Evolutionary conservation across 1,140 invertebrate species (phyloP).

Genomic region (Pseudomyrmex cubaensis): DNA sequence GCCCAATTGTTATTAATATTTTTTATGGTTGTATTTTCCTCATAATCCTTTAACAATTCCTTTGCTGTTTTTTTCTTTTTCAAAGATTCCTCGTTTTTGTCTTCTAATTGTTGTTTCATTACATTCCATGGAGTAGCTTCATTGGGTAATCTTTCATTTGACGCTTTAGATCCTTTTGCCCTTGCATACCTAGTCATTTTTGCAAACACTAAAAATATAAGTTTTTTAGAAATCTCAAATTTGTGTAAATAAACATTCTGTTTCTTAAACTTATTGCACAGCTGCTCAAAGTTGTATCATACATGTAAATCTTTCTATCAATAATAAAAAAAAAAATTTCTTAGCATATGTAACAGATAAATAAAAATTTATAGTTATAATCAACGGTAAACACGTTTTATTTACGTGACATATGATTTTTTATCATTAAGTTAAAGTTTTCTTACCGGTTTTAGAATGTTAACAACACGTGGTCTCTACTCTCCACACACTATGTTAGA

Average conservation of each 20-base stretch:
- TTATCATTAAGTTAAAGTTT: background rate
- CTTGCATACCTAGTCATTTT: constrained; percentile 91
- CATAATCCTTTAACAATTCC: constrained; percentile 75
- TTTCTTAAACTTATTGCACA: background rate
- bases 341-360: background rate
- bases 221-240: background rate
- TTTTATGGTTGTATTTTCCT: constrained; percentile 66
- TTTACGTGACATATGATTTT: no score
- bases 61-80: constrained; percentile 79
- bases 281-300: background rate
- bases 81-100: constrained; percentile 79
- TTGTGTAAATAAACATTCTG: no score
- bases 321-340: no score
- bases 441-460: background rate
- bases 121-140: constrained; percentile 90
- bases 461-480: background rate
- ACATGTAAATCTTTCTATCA: background rate
- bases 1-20: constrained; percentile 77
- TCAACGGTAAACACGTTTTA: background rate
- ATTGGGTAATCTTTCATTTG: constrained; percentile 89
- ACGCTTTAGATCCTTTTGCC: constrained; percentile 90
- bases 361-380: background rate
- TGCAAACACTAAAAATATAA: background rate
- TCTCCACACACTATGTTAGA: background rate
- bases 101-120: constrained; percentile 88